phyloP scores from a whole-genome alignment of 2,888 invertebrate genomes.

The Imbricaverruca yamaguchii region DNA sequence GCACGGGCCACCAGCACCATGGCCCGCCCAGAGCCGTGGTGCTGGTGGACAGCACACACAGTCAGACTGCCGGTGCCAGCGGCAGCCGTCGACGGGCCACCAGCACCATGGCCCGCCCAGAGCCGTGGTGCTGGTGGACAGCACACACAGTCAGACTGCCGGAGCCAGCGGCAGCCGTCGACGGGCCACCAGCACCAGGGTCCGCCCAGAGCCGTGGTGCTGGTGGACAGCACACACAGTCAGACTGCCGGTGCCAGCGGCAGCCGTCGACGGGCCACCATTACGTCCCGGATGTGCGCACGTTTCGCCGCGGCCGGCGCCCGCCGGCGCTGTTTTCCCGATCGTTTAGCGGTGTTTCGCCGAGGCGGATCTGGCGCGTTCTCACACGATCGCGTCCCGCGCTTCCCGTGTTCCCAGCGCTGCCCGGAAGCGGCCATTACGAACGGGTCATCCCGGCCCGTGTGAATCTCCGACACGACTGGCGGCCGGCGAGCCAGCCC shows the following conservation, averaged over 20 bases:
- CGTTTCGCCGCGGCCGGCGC: neutral
- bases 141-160: neutral
- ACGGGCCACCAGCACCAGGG: too few species aligned
- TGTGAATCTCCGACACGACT: neutral
- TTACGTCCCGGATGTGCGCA: neutral
- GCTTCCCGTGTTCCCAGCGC: neutral
- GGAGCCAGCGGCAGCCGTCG: neutral
- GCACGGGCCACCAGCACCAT: too few species aligned
- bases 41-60: too few species aligned
- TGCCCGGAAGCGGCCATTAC: neutral
- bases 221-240: neutral
- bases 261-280: too few species aligned
- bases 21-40: too few species aligned
- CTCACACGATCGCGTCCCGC: neutral
- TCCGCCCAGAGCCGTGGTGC: too few species aligned
- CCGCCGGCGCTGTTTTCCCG: neutral
- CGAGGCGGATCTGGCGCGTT: neutral
- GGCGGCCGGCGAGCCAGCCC: too few species aligned
- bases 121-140: too few species aligned
- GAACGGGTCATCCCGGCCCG: constrained; percentile 15
- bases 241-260: too few species aligned
- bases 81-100: too few species aligned
- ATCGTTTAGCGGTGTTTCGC: constrained; percentile 9
- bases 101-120: too few species aligned
- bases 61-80: neutral